Base-by-base conservation (phyloP, 2,797 vertebrate species). In the Buphagus erythrorhynchus region DNA sequence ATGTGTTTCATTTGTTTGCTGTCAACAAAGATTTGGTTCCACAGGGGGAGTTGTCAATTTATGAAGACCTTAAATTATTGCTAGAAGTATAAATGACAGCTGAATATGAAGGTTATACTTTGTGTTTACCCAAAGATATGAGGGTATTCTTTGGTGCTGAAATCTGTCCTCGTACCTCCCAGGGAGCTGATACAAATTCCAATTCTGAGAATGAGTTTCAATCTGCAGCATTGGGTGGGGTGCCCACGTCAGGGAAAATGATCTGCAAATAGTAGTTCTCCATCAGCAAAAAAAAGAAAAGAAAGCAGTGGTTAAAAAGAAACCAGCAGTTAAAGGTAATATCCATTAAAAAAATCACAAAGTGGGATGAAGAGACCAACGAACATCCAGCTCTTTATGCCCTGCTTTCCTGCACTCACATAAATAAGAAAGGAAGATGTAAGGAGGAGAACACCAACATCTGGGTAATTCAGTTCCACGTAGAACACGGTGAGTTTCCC, bases 21-120 rank as follows among this genome's bases (percentile, higher is more conserved):
- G 42, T 59, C 73, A 94, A 29, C 48, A 71, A 28, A 63, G 29
- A 51, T 54, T 49, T 49, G 45, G 26, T 67, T 90, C 84, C 66
- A 71, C 0, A 0, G 17, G 6, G 6, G 9, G 4, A 3, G 1
- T 5, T 65, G 69, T 68, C 83, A 86, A 51, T 33, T 81, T 75
- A 74, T 24, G 9, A 84, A 81, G 54, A 51, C 25, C 35, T 90
- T 62, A 77, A 87, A 84, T 87, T 49, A 79, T 5, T 69, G 19
- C n/a, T 86, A 63, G 29, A 92, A 67, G 29, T 52, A 45, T 12
- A 92, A 92, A 15, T 22, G 24, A 68, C 69, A 75, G 35, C n/a
- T 78, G 58, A 86, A 65, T 25, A 61, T 25, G 42, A 91, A 83
- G 36, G 26, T 13, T 80, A 90, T 55, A 21, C 26, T 92, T 71